Evolutionary conservation across 2,113 vertebrate genomes (phyloP).

Genomic region (Alligator mississippiensis): DNA sequence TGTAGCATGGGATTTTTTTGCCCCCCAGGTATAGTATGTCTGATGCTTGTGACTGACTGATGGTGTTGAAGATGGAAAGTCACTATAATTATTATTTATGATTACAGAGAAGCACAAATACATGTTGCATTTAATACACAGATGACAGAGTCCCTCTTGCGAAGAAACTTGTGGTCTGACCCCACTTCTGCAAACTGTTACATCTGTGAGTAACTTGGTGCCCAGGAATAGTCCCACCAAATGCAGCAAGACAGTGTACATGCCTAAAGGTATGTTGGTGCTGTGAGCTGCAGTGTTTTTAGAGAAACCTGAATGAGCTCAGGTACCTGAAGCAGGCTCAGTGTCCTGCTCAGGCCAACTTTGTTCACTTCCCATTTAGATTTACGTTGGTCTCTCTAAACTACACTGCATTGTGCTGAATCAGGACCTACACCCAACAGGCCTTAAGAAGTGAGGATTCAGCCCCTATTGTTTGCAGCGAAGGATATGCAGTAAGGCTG

Average conservation of each 20-base stretch:
- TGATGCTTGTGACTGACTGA: neutral
- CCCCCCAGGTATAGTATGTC: neutral
- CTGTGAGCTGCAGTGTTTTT: too few species aligned
- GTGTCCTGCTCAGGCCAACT: too few species aligned
- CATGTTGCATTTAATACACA: neutral
- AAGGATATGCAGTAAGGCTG: too few species aligned
- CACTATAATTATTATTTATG: conserved; percentile 48
- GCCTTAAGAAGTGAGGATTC: too few species aligned
- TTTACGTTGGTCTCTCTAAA: too few species aligned
- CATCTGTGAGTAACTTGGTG: neutral
- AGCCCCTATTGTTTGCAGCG: too few species aligned
- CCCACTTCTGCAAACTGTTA: neutral
- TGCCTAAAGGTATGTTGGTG: neutral
- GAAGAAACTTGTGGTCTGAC: neutral
- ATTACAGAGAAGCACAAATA: conserved; percentile 33
- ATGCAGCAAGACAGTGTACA: neutral
- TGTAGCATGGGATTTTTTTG: too few species aligned
- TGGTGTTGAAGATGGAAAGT: conserved; percentile 35
- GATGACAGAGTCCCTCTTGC: conserved; percentile 11
- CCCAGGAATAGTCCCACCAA: neutral
- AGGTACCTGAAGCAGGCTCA: too few species aligned
- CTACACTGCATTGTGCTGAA: too few species aligned
- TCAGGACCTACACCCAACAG: too few species aligned
- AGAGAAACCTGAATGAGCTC: too few species aligned
- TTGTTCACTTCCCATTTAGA: too few species aligned